Evolutionary conservation across 92 coral and sea anemone genomes (phyloP), one percentile per base, ranked within the genome.

Genomic region (Umimayanthus chanpuru): DNA sequence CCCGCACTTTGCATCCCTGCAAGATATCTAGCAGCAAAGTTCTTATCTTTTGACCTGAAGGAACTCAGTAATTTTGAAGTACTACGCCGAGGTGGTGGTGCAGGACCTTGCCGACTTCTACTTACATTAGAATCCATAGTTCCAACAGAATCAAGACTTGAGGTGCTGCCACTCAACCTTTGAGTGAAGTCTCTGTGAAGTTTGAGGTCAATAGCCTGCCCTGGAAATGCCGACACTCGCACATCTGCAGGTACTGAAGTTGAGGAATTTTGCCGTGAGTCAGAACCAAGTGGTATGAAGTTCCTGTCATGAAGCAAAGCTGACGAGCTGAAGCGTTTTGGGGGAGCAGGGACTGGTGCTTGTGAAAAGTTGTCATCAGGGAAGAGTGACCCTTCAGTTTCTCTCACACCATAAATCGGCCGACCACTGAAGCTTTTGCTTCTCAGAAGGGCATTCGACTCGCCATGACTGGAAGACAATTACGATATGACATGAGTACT

Each of bases 11-110:
- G 87, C 36, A 83, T 3, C 5, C 78, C 78, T 21, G 86, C 76
- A 68, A 83, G 77, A 25, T 82, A 82, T 44, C 74, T 83, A 5
- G 76, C 61, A 70, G 87, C 44, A 47, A 83, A 83, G 21, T 21
- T 18, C 32, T 44, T 83, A 83, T 94, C 96, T 82, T 91, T 85
- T 16, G 86, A 81, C 47, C 98, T 88, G 72, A 95, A 93, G 2
- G 98, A 95, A 81, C 93, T 95, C 44, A 95, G 89, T 14, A 95
- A 89, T 68, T 91, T 91, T 28, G 98, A 95, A 15, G 77, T 87
- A 79, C 96, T 93, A 6, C 96, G 93, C 74, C 98, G 88, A 21
- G 98, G 98, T 4, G 98, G 98, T 6, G 96, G 96, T 9, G 94
- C 98, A 6, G 98, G 98, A 2, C 96, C 96, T 41, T 89, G 93